phyloP scores from a whole-genome alignment of 2,888 invertebrate genomes.

The Slavum lentiscoides region DNA sequence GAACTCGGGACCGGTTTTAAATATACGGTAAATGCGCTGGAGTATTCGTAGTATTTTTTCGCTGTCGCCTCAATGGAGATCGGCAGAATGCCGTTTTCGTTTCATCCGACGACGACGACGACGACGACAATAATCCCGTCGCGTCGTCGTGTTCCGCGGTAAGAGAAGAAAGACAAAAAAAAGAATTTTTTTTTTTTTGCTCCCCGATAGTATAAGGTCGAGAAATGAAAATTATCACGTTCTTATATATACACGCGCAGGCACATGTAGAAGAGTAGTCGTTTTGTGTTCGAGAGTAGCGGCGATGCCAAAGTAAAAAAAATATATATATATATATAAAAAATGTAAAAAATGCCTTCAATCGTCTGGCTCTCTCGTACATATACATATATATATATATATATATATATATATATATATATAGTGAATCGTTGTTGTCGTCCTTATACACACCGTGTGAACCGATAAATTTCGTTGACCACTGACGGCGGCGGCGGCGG shows the following conservation, averaged over 20 bases:
- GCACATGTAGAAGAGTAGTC: neutral
- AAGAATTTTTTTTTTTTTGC: conserved; percentile 19
- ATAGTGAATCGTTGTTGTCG: conserved; percentile 15
- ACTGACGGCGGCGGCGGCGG: neutral
- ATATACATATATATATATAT: neutral
- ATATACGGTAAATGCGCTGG: neutral
- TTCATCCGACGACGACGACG: conserved; percentile 30
- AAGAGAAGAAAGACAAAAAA: conserved; percentile 1
- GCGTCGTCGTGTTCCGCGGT: conserved; percentile 8
- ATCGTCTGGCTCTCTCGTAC: conserved; percentile 24
- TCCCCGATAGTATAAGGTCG: neutral
- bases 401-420: too few species aligned
- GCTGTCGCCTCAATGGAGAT: conserved; percentile 45
- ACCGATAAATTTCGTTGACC: conserved; percentile 32
- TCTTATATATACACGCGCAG: conserved; percentile 36
- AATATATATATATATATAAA: neutral
- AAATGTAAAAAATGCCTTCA: conserved; percentile 33
- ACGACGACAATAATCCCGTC: conserved; percentile 33
- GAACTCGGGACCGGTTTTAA: conserved; percentile 34
- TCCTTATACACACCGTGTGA: conserved; percentile 36
- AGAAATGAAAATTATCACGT: conserved; percentile 43
- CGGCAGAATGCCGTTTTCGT: conserved; percentile 53
- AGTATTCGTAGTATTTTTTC: conserved; percentile 50
- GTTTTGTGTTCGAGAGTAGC: conserved; percentile 18
- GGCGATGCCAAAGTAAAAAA: neutral